phyloP scores from a whole-genome alignment of 2,797 vertebrate genomes.

The Centropyge bicolor region DNA sequence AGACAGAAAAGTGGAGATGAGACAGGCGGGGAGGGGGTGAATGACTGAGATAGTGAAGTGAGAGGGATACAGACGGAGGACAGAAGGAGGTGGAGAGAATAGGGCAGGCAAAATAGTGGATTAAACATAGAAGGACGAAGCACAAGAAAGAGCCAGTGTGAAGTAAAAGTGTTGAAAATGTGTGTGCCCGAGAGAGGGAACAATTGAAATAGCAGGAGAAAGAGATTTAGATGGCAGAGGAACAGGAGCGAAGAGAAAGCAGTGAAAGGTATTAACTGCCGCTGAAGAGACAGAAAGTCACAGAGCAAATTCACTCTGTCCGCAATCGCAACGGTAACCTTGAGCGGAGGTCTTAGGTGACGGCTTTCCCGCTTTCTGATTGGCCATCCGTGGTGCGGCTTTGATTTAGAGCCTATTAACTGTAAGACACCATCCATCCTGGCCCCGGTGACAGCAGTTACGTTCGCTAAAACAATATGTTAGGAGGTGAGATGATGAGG shows the following conservation, averaged over 20 bases:
- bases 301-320: slow-evolving; percentile 40
- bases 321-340: slow-evolving; percentile 62
- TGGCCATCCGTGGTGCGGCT: slow-evolving; percentile 45
- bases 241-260: slow-evolving; percentile 35
- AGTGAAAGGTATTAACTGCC: slow-evolving; percentile 44
- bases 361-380: slow-evolving; percentile 56
- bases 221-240: slow-evolving; percentile 47
- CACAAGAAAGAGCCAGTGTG: slow-evolving; percentile 19
- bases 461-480: slow-evolving; percentile 80
- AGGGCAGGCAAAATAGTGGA: slow-evolving; percentile 36
- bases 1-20: slow-evolving; percentile 11
- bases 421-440: slow-evolving; percentile 69
- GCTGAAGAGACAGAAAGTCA: slow-evolving; percentile 28
- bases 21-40: slow-evolving; percentile 22
- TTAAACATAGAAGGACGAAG: slow-evolving; percentile 41
- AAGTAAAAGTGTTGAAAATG: slow-evolving; percentile 14
- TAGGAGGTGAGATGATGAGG: slow-evolving; percentile 77
- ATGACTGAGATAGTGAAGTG: slow-evolving; percentile 41
- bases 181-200: slow-evolving; percentile 21
- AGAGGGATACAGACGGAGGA: slow-evolving; percentile 20
- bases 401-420: slow-evolving; percentile 81
- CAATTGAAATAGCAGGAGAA: slow-evolving; percentile 27
- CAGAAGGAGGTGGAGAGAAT: slow-evolving; percentile 31
- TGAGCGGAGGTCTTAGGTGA: slow-evolving; percentile 62
- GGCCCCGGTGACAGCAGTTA: slow-evolving; percentile 68